A percentile compares a stretch with the other conserved stretches of the same genome.
Conservation (phyloP, 2,888 invertebrate species). For the Eupeodes luniger region DNA sequence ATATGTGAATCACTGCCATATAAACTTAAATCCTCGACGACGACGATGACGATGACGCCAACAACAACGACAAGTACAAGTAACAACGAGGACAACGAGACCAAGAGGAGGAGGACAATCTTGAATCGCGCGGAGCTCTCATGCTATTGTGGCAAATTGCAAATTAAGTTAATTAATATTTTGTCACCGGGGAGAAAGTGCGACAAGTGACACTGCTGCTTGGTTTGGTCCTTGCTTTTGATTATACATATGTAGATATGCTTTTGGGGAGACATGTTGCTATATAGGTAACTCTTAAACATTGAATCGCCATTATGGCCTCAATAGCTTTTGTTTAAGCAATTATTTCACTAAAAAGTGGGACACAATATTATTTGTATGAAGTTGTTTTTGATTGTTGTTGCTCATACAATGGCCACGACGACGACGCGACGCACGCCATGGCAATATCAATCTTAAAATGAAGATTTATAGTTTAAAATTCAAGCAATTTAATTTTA, state of each 20-base stretch:
- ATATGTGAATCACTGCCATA: constrained; percentile 17
- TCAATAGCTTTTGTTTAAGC: constrained; percentile 49
- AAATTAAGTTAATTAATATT: constrained; percentile 76
- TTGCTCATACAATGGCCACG: background rate
- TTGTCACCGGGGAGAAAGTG: constrained; percentile 35
- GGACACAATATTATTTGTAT: constrained; percentile 39
- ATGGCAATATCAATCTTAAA: too few relatives aligned
- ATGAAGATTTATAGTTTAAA: too few relatives aligned
- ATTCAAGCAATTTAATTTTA: too few relatives aligned
- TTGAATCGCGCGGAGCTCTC: constrained; percentile 38
- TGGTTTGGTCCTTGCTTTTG: constrained; percentile 13
- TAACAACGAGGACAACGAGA: background rate
- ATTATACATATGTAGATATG: background rate
- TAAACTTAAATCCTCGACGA: constrained; percentile 39
- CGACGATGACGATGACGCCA: constrained; percentile 10
- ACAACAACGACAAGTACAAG: background rate
- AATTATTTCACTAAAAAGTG: constrained; percentile 57
- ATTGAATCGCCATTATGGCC: constrained; percentile 47
- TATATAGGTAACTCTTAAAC: constrained; percentile 23
- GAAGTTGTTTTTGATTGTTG: constrained; percentile 1
- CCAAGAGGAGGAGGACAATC: constrained; percentile 37
- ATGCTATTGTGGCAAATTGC: constrained; percentile 68
- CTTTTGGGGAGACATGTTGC: background rate
- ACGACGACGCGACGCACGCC: too few relatives aligned
- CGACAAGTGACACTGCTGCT: constrained; percentile 33